phyloP scores from a whole-genome alignment of 2,888 invertebrate genomes.

The Chymomyza amoena region DNA sequence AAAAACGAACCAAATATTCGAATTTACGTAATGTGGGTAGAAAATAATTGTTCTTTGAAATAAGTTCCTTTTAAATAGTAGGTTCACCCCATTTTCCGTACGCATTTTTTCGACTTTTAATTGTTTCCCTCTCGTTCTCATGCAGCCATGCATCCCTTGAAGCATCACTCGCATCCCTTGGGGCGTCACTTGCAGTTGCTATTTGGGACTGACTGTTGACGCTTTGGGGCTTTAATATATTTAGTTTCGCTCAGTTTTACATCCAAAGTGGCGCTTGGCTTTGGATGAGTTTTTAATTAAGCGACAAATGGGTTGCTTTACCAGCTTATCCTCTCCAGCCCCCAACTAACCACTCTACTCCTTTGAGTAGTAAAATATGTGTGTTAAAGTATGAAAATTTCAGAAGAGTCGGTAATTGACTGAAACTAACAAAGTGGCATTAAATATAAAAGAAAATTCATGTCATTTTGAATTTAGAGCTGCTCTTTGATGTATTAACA shows the following conservation, averaged over 20 bases:
- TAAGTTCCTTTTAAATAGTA: no score
- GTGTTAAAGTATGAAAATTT: neutral
- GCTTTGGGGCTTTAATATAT: neutral
- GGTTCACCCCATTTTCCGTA: conserved; percentile 13
- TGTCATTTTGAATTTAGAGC: neutral
- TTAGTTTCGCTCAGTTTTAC: conserved; percentile 1
- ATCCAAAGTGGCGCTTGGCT: neutral
- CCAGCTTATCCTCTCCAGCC: neutral
- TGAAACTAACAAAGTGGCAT: neutral
- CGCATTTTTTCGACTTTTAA: conserved; percentile 27
- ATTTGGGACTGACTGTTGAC: neutral
- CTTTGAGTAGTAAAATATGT: neutral
- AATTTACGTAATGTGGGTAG: no score
- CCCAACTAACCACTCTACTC: neutral
- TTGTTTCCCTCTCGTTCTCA: conserved; percentile 39
- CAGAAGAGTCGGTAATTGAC: neutral
- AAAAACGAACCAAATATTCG: no score
- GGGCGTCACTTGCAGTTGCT: neutral
- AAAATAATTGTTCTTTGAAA: no score
- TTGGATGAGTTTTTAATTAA: conserved; percentile 8
- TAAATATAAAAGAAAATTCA: neutral
- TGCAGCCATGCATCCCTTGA: conserved; percentile 36
- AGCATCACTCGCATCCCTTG: neutral
- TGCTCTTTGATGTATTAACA: neutral
- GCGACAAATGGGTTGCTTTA: neutral